These are phyloP conservation scores for Tadarida brasiliensis DNA, from an alignment of 2,797 vertebrate species.

Conservation along the genomic window DNA sequence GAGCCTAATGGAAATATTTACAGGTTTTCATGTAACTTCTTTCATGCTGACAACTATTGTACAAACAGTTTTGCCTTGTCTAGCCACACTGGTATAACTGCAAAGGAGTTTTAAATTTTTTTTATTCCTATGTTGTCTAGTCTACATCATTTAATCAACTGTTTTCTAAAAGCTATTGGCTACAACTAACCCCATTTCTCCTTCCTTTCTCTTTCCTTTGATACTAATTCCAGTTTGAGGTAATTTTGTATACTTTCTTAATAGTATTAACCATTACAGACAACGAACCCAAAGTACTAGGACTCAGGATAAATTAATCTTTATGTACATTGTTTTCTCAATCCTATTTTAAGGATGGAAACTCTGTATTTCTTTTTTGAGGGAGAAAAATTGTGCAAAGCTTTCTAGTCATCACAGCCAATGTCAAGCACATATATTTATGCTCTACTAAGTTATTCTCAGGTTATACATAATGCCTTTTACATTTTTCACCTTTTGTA, in stretches of 20 bases:
- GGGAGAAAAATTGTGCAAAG: background rate
- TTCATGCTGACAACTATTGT: background rate
- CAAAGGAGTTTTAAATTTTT: background rate
- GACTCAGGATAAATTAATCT: background rate
- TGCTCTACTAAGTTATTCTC: background rate
- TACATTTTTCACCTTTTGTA: slow-evolving; percentile 76
- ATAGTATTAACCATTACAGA: background rate
- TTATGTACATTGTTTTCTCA: background rate
- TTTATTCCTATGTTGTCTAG: background rate
- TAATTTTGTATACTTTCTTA: background rate
- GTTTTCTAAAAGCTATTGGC: background rate
- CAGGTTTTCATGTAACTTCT: background rate
- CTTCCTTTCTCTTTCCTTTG: background rate
- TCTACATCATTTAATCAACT: background rate
- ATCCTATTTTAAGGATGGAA: background rate
- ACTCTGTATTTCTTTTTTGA: background rate
- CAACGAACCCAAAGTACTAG: background rate
- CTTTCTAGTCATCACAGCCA: background rate
- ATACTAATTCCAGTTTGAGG: background rate
- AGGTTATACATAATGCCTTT: slow-evolving; percentile 47
- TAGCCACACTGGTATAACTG: background rate
- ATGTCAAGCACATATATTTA: background rate
- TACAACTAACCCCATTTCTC: background rate
- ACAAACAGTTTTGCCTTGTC: background rate
- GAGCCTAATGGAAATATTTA: background rate